Base-by-base conservation (phyloP, 2,888 invertebrate genomes). In the Pristionchus exspectatus region DNA sequence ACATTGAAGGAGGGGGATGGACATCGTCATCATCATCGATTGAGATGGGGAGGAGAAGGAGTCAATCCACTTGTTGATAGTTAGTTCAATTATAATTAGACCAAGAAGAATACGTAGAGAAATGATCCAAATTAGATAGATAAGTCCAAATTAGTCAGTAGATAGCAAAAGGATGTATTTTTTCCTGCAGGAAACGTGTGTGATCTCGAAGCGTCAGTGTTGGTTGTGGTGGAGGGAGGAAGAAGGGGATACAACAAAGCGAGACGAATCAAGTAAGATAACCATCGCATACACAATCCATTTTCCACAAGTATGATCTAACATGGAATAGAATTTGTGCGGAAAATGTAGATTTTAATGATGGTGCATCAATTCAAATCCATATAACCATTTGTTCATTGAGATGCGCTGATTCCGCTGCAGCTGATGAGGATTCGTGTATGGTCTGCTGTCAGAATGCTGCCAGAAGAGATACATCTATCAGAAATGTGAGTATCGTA, bases 401-500 rank as follows among this genome's bases (percentile, higher is more conserved):
- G 30, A 91, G 91, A 30, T 93, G 93, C 90, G 91, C 93, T 59
- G 93, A 93, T 88, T 91, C 92, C 50, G 93, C 92, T 44, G 91
- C 90, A 69, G 91, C 92, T 89, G 92, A 93, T 74, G 92, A 91
- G 89, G 92, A 93, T 63, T 92, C 93, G 33, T 93, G 93, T 91
- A 93, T 91, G 86, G 87, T 92, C 83, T 93, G 93, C 91, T 93
- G 93, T 89, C 93, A 93, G 90, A 91, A 93, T 54, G 92, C 93
- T 89, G 93, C 93, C 88, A 90, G 93, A 59, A 90, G 93, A 63
- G 93, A 93, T 83, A 85, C 90, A 9, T 84, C 90, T 4, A 90
- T 92, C 69, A 83, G 91, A 69, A 93, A 93, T 81, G 92, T 91
- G 63, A 90, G 92, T 89, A 38, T 74, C 33, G 30, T 27, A 69